Conservation (phyloP, 2,113 vertebrate genomes). For the Psephotus haematonotus region DNA sequence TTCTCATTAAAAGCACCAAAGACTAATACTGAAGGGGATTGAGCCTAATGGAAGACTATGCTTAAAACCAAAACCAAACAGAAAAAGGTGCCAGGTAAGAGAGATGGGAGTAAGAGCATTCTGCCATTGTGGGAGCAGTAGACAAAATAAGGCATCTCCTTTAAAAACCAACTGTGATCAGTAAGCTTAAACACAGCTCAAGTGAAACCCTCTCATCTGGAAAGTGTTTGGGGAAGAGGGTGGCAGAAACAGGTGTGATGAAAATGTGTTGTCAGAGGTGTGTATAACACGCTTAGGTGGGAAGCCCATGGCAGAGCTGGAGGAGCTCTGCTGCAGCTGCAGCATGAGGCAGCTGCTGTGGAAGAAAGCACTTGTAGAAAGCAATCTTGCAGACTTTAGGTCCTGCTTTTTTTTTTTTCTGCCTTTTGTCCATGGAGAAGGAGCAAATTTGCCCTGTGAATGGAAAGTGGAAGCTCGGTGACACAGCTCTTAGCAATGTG, state of each 20-base stretch:
- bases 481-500: fast-evolving
- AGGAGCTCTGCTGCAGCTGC: background rate
- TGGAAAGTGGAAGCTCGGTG: background rate
- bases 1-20: background rate
- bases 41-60: background rate
- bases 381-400: background rate
- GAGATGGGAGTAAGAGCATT: background rate
- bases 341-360: background rate
- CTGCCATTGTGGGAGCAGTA: background rate
- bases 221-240: background rate
- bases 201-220: background rate
- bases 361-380: background rate
- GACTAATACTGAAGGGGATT: background rate
- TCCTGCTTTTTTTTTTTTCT: background rate
- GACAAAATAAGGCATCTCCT: background rate
- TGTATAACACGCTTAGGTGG: fast-evolving
- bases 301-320: background rate
- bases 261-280: background rate
- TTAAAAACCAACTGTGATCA: background rate
- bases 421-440: too few relatives aligned
- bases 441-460: background rate
- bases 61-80: background rate
- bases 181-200: background rate
- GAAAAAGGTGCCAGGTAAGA: background rate
- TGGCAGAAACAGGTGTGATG: fast-evolving